phyloP scores from a whole-genome alignment of 1,140 invertebrate genomes.

The Lethrus apterus region DNA sequence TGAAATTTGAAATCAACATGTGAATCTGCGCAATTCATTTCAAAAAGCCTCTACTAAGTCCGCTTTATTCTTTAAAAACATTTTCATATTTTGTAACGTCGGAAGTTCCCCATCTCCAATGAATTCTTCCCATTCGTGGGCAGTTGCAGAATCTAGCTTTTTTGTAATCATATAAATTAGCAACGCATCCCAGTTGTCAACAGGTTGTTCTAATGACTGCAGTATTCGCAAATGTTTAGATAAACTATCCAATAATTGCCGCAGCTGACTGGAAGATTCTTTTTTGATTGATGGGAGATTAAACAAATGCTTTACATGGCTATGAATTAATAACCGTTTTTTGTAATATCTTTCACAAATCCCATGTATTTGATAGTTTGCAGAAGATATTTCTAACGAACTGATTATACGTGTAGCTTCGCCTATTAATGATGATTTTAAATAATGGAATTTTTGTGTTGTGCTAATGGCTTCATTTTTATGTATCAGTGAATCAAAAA shows the following conservation, averaged over 20 bases:
- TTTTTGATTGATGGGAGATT: not conserved
- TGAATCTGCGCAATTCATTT: no score
- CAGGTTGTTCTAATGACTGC: no score
- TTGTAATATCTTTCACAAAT: slow-evolving; percentile 23
- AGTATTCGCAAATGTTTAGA: not conserved
- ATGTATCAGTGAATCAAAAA: slow-evolving; percentile 31
- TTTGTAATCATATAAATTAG: slow-evolving; percentile 1
- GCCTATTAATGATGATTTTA: slow-evolving; percentile 29
- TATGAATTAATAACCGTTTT: slow-evolving; percentile 20
- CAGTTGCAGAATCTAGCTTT: not conserved
- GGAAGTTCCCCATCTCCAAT: not conserved
- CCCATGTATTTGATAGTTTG: slow-evolving; percentile 27
- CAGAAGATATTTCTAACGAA: slow-evolving; percentile 19
- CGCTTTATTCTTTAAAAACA: no score
- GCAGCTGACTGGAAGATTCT: not conserved
- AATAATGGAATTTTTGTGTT: slow-evolving; percentile 34
- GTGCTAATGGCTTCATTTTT: slow-evolving; percentile 22
- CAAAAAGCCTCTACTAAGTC: no score
- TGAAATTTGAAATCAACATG: no score
- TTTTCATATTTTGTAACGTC: not conserved
- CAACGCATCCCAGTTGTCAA: not conserved
- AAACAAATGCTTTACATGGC: slow-evolving; percentile 19
- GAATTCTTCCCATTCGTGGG: not conserved
- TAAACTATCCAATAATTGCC: not conserved
- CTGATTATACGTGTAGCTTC: slow-evolving; percentile 20